Evolutionary conservation across 2,797 vertebrate species (phyloP).

Genomic region (Helicolenus hilgendorfi): DNA sequence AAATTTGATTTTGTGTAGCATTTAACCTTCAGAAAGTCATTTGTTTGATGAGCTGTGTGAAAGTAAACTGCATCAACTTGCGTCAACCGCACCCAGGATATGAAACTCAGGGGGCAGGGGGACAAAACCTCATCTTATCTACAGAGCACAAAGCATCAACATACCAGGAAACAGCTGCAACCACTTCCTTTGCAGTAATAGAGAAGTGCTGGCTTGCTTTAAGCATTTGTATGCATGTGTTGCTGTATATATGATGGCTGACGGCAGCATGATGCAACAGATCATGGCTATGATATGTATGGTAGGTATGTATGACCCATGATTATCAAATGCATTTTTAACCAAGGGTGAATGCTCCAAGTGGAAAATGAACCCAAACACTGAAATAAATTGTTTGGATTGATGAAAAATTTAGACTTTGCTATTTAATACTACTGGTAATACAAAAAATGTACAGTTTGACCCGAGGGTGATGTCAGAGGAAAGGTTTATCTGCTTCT

Average conservation of each 20-base stretch:
- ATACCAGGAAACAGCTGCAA: constrained; percentile 44
- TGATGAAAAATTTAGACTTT: background rate
- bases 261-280: constrained; percentile 2
- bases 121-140: background rate
- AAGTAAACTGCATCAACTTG: background rate
- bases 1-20: background rate
- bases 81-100: background rate
- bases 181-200: constrained; percentile 66
- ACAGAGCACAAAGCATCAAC: background rate
- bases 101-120: background rate
- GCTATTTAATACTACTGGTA: background rate
- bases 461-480: background rate
- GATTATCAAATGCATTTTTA: background rate
- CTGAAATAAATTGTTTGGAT: background rate
- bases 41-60: background rate
- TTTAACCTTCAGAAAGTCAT: background rate
- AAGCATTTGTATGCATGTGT: background rate
- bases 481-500: background rate
- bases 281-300: background rate
- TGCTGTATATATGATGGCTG: constrained; percentile 2
- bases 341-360: background rate
- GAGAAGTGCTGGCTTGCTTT: constrained; percentile 33
- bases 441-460: background rate
- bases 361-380: background rate
- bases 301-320: background rate